A percentile compares a stretch with the other conserved stretches of the same genome.
These are phyloP conservation scores for Pteropus alecto DNA, from an alignment of 2,113 vertebrate species.

Conservation along the genomic window DNA sequence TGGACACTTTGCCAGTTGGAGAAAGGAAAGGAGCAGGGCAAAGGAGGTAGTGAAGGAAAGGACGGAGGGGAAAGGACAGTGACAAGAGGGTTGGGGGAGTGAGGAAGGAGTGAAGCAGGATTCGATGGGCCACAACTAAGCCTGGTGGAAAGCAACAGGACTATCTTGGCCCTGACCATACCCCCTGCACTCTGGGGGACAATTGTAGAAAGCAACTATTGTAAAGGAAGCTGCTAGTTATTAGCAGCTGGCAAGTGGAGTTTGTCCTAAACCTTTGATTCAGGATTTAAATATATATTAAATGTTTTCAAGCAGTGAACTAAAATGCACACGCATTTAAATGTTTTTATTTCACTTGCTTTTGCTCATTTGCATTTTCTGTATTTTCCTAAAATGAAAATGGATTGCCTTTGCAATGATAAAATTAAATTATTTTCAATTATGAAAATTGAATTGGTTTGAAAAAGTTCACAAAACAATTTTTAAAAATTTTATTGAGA, in stretches of 20 bases:
- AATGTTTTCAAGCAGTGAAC: not conserved
- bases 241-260: not conserved
- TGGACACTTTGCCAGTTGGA: constrained; percentile 60
- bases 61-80: constrained; percentile 46
- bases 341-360: not conserved
- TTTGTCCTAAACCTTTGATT: not conserved
- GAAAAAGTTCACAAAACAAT: not conserved
- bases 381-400: not conserved
- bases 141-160: constrained; percentile 30
- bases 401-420: not conserved
- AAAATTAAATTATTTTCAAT: not conserved
- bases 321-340: not conserved
- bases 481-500: not conserved
- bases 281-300: not conserved
- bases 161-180: not conserved
- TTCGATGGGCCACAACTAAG: constrained; percentile 47
- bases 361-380: not conserved
- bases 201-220: not conserved
- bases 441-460: not conserved
- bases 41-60: constrained; percentile 56
- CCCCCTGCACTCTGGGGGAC: not conserved
- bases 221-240: not conserved
- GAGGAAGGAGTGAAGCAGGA: not conserved
- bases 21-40: constrained; percentile 57
- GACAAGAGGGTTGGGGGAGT: constrained; percentile 11